Base-by-base conservation (phyloP, 2,888 invertebrate genomes). In the Trissolcus brochymenae region DNA sequence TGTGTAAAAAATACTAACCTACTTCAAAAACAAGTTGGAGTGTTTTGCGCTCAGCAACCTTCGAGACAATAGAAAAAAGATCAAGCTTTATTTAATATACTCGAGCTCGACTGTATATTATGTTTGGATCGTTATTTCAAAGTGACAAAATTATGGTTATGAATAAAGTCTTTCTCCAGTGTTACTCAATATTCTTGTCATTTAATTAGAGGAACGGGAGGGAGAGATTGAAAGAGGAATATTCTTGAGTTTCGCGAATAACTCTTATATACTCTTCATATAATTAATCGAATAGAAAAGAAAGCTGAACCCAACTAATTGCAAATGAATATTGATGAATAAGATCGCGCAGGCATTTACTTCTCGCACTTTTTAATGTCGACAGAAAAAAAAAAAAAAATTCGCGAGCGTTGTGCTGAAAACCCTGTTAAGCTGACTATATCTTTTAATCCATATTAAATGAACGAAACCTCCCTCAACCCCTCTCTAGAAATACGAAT, bases 71-170 rank as follows among this genome's bases (percentile, higher is more conserved):
- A 41, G 14, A 68, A 60, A 54, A 60, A 54, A 9, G 35, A 35
- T 35, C 35, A 9, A 35, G 35, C 9, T 35, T 9, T 35, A 9
- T 35, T 35, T 11, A 35, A 25, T 25, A 25, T 43, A 60, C 60
- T 68, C 60, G 54, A 46, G 60, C 54, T 59, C 35, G 7, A 49
- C 55, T 40, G 40, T 68, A n/a, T 60, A 55, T 53, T 41, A 6
- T 17, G 41, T 55, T 68, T 60, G 53, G 60, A 60, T 68, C 60
- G 46, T 68, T 61, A 61, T 60, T 68, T 68, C 60, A 68, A 46
- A 16, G 60, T 49, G 40, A 68, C 54, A 35, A 35, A 55, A 60
- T 41, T 60, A 68, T 46, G 21, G 46, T 21, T 46, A 59, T 29
- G 35, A 56, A 55, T 35, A 11, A 43, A 46, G 9, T 17, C 35